Base-by-base conservation (phyloP, 2,113 vertebrate species). In the Dascyllus trimaculatus region DNA sequence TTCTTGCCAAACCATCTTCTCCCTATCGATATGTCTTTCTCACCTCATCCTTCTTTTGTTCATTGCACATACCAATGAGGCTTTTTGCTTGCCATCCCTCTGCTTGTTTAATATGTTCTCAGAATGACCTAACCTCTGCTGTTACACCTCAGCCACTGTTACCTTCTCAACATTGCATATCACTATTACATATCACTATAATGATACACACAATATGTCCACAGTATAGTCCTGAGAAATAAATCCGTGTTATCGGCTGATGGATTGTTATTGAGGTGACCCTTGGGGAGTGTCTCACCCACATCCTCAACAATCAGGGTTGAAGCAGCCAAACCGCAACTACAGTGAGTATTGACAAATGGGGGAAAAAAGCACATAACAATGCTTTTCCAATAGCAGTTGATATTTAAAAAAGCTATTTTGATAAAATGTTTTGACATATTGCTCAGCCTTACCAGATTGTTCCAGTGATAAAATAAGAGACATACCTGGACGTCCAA, bases 21-120 rank as follows among this genome's bases (percentile, higher is more conserved):
- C 35, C 56, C 24, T 46, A 74, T 70, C 49, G 69, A 52, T 62
- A 67, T 22, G 53, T 77, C 78, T 84, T 75, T 80, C 59, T 88
- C 75, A 79, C 59, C 67, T 81, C 73, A 70, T 74, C 26, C 35
- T 58, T 58, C 57, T 70, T 58, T 72, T 76, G 57, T 75, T 80
- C 67, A 73, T 63, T 67, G 32, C 49, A 78, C 71, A 85, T 67
- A 69, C 21, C 45, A 80, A 71, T 61, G 61, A 65, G 29, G 22
- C 32, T 60, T 48, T 78, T 68, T 58, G 26, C 14, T 79, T 45
- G 3, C 51, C 51, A 38, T 40, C 10, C 63, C 46, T 60, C 35
- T 75, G 6, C 22, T 70, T 71, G 68, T 62, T 84, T 62, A 45
- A 40, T 56, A 68, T 71, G 73, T 63, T 49, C 43, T 72, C 24